Conservation (phyloP, 2,113 vertebrate species). For the Talpa occidentalis region DNA sequence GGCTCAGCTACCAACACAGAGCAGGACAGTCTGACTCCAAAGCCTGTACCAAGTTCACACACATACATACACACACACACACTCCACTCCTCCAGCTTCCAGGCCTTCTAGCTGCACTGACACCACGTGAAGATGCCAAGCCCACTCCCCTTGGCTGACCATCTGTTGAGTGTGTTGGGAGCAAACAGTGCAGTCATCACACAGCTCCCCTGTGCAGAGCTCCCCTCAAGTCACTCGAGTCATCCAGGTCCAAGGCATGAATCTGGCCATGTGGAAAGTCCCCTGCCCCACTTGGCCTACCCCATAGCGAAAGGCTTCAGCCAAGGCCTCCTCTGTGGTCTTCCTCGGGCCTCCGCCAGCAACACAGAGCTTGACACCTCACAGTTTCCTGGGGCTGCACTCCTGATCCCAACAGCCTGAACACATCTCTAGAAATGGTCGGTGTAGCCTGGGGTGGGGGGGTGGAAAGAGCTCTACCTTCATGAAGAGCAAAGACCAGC, state of each 20-base stretch:
- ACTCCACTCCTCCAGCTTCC: background rate
- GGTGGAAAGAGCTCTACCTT: background rate
- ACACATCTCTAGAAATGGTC: background rate
- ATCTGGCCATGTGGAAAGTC: background rate
- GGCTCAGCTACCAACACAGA: background rate
- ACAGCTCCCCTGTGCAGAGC: background rate
- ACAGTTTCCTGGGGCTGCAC: background rate
- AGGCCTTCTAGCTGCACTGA: background rate
- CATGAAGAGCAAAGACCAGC: background rate
- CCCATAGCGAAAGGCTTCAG: too few species aligned
- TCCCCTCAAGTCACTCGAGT: background rate
- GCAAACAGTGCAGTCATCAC: background rate
- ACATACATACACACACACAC: background rate
- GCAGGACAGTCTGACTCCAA: background rate
- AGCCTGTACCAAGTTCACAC: background rate
- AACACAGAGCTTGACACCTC: background rate
- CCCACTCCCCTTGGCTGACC: too few species aligned
- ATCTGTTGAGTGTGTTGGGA: fast-evolving
- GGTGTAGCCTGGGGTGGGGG: too few species aligned
- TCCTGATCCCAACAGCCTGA: background rate
- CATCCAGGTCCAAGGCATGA: background rate
- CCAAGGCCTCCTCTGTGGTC: background rate
- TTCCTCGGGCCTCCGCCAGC: background rate
- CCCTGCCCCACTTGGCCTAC: background rate
- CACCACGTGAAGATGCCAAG: fast-evolving